Evolutionary conservation across 2,797 vertebrate genomes (phyloP), one percentile per base, ranked within the genome.

Genomic region (Heterohyrax brucei): DNA sequence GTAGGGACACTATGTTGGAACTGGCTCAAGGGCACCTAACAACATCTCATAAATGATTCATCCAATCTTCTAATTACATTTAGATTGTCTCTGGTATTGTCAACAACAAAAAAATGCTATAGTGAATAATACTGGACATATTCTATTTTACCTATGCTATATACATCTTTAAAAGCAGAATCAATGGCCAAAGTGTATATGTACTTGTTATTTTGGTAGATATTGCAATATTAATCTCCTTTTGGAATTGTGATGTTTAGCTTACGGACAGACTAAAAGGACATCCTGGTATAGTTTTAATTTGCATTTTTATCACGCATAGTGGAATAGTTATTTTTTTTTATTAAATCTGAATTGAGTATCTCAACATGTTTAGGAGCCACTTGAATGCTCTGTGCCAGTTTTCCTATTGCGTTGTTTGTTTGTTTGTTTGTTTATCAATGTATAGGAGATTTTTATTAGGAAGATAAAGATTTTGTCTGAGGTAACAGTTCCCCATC

Each of bases 291-390:
- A 28, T 53, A 78, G 50, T 88, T 77, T 72, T 77, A 83, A 88
- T 88, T 88, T 83, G 30, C 33, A 75, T 48, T 82, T 94, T 48
- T 90, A 82, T 82, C 46, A 87, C 70, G 44, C 53, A 92, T 70
- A 92, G 70, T 87, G 77, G 83, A 95, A 77, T 82, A 44, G 77
- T 92, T 61, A 87, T 81, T 77, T 82, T n/a, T 39, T 82, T 83
- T 77, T 76, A 76, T 53, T 50, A 75, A 75, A 24, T 89, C 48
- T 82, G 61, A 77, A 26, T 70, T 82, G 53, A 95, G 50, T 87
- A 82, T 62, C 62, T 77, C 77, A 77, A 70, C 87, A 83, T 26
- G 70, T 91, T 95, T 87, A 87, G 91, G 70, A n/a, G 13, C 18
- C 14, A 82, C 77, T 70, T 66, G 61, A 81, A 70, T 44, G 19